These are phyloP conservation scores for Tribolium freemani DNA, from an alignment of 2,888 invertebrate species.

Conservation along the genomic window DNA sequence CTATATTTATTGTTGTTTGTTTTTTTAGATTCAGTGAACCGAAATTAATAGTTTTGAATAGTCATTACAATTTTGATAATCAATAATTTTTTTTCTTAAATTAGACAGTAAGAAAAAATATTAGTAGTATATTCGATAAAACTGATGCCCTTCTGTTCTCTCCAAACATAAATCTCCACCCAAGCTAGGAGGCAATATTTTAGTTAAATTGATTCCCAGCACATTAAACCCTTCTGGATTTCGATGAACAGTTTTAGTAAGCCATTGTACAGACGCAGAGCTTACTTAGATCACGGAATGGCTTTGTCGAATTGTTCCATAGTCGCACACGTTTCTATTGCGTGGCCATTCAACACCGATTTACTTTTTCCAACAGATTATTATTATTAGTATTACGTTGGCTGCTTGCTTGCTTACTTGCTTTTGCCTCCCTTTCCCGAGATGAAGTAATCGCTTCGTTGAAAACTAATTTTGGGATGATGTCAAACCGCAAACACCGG, in stretches of 20 bases:
- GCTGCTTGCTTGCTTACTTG: too few species aligned
- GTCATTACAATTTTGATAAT: too few species aligned
- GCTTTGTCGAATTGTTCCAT: constrained; percentile 58
- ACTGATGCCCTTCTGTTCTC: too few species aligned
- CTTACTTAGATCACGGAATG: constrained; percentile 64
- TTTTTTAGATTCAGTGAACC: too few species aligned
- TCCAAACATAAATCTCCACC: not conserved
- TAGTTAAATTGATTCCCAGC: constrained; percentile 65
- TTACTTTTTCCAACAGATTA: constrained; percentile 44
- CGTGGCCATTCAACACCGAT: constrained; percentile 33
- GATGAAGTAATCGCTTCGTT: constrained; percentile 29
- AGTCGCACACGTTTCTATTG: constrained; percentile 27
- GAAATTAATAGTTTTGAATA: too few species aligned
- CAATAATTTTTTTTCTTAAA: too few species aligned
- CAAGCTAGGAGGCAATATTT: constrained; percentile 59
- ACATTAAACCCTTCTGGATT: constrained; percentile 64
- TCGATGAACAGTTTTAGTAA: constrained; percentile 66
- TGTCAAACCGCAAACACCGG: constrained; percentile 40
- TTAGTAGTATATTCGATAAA: too few species aligned
- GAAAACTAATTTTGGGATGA: constrained; percentile 34
- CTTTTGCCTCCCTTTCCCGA: not conserved
- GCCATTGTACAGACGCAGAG: constrained; percentile 64
- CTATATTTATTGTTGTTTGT: too few species aligned
- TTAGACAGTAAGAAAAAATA: too few species aligned
- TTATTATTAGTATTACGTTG: constrained; percentile 1